Evolutionary conservation across 2,113 vertebrate genomes (phyloP).

Genomic region (Asarcornis scutulata): DNA sequence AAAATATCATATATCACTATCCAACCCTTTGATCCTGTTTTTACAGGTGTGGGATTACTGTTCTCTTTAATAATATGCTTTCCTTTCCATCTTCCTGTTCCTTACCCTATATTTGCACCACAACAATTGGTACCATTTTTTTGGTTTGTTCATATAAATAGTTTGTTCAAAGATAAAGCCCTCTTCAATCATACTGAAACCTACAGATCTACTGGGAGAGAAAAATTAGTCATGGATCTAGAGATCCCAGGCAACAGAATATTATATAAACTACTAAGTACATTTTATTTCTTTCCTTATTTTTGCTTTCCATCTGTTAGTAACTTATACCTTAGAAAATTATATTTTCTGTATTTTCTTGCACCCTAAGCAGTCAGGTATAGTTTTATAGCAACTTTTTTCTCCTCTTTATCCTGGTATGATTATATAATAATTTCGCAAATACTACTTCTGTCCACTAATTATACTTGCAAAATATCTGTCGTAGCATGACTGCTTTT

Average conservation of each 20-base stretch:
- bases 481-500: slow-evolving; percentile 7
- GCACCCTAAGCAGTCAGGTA: neutral
- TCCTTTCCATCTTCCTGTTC: neutral
- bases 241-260: neutral
- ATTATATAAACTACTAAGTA: neutral
- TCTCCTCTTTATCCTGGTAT: neutral
- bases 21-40: neutral
- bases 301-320: neutral
- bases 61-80: neutral
- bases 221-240: neutral
- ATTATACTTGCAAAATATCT: neutral
- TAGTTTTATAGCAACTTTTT: neutral
- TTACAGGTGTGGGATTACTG: neutral
- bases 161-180: neutral
- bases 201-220: neutral
- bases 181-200: neutral
- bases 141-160: neutral
- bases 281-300: neutral
- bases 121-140: neutral
- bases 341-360: neutral
- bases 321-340: neutral
- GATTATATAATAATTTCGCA: neutral
- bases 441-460: neutral
- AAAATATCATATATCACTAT: neutral
- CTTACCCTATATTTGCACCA: neutral